phyloP scores from a whole-genome alignment of 2,113 vertebrate genomes.

The Saccopteryx leptura region DNA sequence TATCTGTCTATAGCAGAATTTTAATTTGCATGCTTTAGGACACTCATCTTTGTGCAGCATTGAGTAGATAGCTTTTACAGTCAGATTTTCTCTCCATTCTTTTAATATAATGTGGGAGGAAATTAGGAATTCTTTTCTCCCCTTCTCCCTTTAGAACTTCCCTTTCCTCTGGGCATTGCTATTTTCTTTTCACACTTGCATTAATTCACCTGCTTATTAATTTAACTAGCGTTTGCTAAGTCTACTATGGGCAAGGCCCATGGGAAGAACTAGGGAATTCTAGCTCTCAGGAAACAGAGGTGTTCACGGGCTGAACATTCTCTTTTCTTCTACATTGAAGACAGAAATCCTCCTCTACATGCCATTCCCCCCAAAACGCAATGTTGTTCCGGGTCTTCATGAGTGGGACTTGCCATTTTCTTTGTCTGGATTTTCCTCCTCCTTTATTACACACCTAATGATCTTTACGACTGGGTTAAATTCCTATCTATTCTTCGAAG shows the following conservation, averaged over 20 bases:
- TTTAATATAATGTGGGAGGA: not conserved
- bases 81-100: not conserved
- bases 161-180: not conserved
- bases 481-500: not conserved
- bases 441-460: not conserved
- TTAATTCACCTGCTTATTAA: not conserved
- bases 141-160: not conserved
- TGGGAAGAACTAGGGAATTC: not conserved
- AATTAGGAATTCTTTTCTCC: not conserved
- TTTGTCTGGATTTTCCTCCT: not conserved
- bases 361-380: not conserved
- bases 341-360: not conserved
- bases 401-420: not conserved
- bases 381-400: not conserved
- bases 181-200: not conserved
- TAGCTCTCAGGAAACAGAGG: not conserved
- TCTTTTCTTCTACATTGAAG: not conserved
- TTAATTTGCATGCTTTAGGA: slow-evolving; percentile 58
- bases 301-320: not conserved
- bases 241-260: not conserved
- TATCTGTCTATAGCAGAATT: slow-evolving; percentile 56
- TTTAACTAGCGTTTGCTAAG: not conserved
- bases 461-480: slow-evolving; percentile 4
- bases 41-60: slow-evolving; percentile 14
- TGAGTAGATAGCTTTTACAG: slow-evolving; percentile 8